Conservation (phyloP, 2,888 invertebrate genomes). For the Lordiphosa andalusiaca region DNA sequence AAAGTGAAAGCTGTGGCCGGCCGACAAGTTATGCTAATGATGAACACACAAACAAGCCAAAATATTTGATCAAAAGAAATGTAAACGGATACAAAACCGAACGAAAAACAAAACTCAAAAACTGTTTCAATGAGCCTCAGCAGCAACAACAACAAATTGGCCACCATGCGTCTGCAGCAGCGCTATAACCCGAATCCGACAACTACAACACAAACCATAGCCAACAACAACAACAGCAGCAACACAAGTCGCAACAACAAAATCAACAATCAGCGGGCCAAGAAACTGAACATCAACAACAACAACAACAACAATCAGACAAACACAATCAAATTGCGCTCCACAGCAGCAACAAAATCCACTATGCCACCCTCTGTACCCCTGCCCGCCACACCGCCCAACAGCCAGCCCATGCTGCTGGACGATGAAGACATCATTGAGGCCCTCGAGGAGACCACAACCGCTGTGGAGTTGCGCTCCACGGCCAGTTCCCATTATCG, state of each 20-base stretch:
- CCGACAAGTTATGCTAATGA: conserved; percentile 54
- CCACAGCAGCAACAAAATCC: conserved; percentile 17
- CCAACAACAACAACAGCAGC: conserved; percentile 26
- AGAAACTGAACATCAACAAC: conserved; percentile 34
- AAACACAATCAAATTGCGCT: conserved; percentile 34
- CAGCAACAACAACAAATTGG: conserved; percentile 29
- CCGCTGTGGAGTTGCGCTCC: conserved; percentile 60
- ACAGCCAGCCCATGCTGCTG: conserved; percentile 35
- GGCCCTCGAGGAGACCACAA: conserved; percentile 50
- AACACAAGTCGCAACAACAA: conserved; percentile 32
- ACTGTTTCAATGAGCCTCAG: conserved; percentile 24
- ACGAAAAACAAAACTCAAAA: neutral
- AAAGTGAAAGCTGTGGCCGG: conserved; percentile 65
- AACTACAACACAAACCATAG: conserved; percentile 32
- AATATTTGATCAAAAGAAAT: conserved; percentile 21
- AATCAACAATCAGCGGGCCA: conserved; percentile 27
- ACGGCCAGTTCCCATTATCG: conserved; percentile 37
- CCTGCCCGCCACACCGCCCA: conserved; percentile 12
- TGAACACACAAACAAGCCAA: conserved; percentile 4
- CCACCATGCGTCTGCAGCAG: conserved; percentile 64
- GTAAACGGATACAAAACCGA: conserved; percentile 11
- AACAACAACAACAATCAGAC: conserved; percentile 28
- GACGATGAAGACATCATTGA: conserved; percentile 41
- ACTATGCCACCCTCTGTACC: conserved; percentile 20
- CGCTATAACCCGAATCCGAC: conserved; percentile 38